phyloP scores from a whole-genome alignment of 2,797 vertebrate species.

The Muscicapa comitata region DNA sequence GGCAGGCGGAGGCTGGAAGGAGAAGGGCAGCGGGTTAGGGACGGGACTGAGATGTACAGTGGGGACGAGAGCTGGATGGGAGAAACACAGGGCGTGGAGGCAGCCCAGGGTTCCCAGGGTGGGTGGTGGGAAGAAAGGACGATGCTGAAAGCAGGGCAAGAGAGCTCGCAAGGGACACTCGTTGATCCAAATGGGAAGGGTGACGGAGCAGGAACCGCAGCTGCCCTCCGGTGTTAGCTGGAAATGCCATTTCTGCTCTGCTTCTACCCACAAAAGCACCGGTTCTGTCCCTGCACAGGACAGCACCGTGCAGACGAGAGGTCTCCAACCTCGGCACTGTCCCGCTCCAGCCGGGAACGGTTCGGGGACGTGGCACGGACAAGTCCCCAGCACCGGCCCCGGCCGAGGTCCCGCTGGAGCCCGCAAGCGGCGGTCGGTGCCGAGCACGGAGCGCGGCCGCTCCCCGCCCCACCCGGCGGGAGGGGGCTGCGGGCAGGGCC shows the following conservation, averaged over 20 bases:
- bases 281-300: neutral
- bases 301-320: neutral
- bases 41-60: rapidly evolving
- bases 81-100: neutral
- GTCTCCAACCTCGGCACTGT: neutral
- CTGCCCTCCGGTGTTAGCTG: rapidly evolving
- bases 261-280: neutral
- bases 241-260: neutral
- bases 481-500: too few species aligned
- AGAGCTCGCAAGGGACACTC: neutral
- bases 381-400: too few species aligned
- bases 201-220: neutral
- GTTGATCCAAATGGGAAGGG: rapidly evolving
- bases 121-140: too few species aligned
- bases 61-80: neutral
- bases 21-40: neutral
- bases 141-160: neutral
- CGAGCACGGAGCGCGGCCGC: neutral
- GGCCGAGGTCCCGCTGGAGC: neutral
- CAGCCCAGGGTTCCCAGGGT: neutral
- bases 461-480: neutral
- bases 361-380: neutral
- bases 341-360: neutral
- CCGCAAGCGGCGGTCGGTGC: neutral
- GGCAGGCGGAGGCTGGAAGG: neutral